Base-by-base conservation (phyloP, 2,888 invertebrate genomes). In the Drosophila hawaiiensis region DNA sequence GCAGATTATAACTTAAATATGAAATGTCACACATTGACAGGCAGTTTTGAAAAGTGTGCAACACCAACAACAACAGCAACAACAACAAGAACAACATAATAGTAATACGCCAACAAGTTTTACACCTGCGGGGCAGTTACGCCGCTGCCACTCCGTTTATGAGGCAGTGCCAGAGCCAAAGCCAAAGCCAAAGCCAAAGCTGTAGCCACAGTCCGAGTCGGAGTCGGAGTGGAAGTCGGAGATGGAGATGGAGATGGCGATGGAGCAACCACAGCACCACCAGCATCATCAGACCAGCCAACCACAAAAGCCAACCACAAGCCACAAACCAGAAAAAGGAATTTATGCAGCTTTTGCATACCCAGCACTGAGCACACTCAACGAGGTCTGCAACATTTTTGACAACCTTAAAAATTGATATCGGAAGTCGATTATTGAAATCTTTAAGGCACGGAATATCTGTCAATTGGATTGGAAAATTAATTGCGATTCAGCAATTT, bases 11-110 rank as follows among this genome's bases (percentile, higher is more conserved):
- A 89, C 89, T 87, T 90, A 87, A 87, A 90, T 87, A 87, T 90
- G 91, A 87, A 90, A 90, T 90, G 90, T 87, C 87, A 88, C 91
- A 89, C 87, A 88, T 88, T 88, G 87, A 90, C 87, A 88, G 91
- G 84, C 91, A 90, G 84, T 90, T 86, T 88, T 90, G 87, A 88
- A 89, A 90, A 88, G 84, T 88, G 87, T 89, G 74, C 90, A 85
- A 69, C 88, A 80, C 66, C 82, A 74, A 63, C 59, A 71, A 22
- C 59, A 69, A 33, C 69, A 49, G 2, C 56, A 68, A 12, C 89
- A 85, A 70, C 84, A 80, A 61, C n/a, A n/a, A 69, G 81, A 76
- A 65, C 66, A 71, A 61, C 62, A 69, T 69, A 31, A 61, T 63
- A 71, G 65, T 64, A 80, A 76, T 68, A 80, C 68, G 78, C 78